These are phyloP conservation scores for Orthonyx spaldingii DNA, from an alignment of 2,113 vertebrate species.

Conservation along the genomic window DNA sequence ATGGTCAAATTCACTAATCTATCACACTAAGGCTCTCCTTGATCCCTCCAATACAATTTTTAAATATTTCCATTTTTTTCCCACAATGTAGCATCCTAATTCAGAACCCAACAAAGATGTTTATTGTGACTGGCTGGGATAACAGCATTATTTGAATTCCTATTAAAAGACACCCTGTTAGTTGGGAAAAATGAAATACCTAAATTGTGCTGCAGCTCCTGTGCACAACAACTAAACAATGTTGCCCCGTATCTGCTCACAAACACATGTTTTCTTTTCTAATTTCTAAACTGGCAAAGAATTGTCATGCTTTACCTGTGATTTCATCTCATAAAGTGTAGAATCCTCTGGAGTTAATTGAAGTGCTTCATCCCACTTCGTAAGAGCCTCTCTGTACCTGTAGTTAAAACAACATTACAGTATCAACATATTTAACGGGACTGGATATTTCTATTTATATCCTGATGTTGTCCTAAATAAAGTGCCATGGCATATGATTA, in stretches of 20 bases:
- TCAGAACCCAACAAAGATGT: not conserved
- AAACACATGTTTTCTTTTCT: not conserved
- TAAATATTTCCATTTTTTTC: not conserved
- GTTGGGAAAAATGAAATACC: not conserved
- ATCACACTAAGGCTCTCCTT: not conserved
- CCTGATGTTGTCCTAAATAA: not conserved
- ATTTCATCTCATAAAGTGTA: conserved; percentile 94
- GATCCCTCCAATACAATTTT: not conserved
- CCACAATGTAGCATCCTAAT: not conserved
- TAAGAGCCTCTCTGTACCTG: conserved; percentile 89
- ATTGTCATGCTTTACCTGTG: conserved; percentile 81
- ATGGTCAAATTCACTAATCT: not conserved
- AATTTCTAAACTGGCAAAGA: not conserved
- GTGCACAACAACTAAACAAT: not conserved
- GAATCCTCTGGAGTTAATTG: conserved; percentile 90
- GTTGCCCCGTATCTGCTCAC: not conserved
- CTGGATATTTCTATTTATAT: not conserved
- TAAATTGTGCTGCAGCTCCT: not conserved
- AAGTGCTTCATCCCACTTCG: conserved; percentile 93
- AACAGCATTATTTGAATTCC: not conserved
- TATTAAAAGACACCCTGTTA: not conserved
- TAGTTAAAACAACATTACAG: conserved; percentile 38
- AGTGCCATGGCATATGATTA: not conserved
- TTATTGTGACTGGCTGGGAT: not conserved
- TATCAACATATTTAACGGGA: not conserved